Base-by-base conservation (phyloP, 2,113 vertebrate genomes). In the Pelmatolapia mariae region DNA sequence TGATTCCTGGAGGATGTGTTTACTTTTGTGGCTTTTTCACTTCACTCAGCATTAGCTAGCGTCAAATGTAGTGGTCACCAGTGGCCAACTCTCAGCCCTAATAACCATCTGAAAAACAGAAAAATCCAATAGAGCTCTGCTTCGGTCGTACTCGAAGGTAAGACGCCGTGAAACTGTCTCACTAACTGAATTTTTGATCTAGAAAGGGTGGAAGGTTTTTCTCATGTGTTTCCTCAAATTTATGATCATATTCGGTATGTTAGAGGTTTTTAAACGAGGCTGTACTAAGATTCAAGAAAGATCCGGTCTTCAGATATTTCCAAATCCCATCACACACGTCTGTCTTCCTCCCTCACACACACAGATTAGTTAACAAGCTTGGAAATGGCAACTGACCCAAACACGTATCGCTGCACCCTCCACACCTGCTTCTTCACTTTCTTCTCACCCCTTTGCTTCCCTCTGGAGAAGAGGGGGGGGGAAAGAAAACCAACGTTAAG, bases 311-410 rank as follows among this genome's bases (percentile, higher is more conserved):
- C 50, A 82, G 40, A 84, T 90, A 88, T 85, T 24, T 86, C 56
- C 71, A 78, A 81, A 88, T 84, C 86, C 56, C 50, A n/a, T 4
- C 79, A 5, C 79, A 81, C 87, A 76, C 78, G 0, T 52, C 11
- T 16, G 29, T 29, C 68, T 36, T 50, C 0, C 84, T 10, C 43
- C 12, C 50, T 16, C 84, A 11, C 52, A 80, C 87, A 59, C 53
- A 79, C 68, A 50, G 24, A 81, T 92, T 84, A 89, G 80, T 89
- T 89, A 92, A 87, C 80, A 86, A 87, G 87, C 40, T 71, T 80
- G 86, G 93, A 95, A 95, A 95, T 92, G 94, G 89, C 88, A 87
- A 85, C 93, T 94, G 90, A 93, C 91, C 93, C 89, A 57, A 22
- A 88, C 71, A 83, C 38, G 89, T 16, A 88, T 81, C 40, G 19